Evolutionary conservation across 2,888 invertebrate species (phyloP).

Genomic region (Drosophila helvetica): DNA sequence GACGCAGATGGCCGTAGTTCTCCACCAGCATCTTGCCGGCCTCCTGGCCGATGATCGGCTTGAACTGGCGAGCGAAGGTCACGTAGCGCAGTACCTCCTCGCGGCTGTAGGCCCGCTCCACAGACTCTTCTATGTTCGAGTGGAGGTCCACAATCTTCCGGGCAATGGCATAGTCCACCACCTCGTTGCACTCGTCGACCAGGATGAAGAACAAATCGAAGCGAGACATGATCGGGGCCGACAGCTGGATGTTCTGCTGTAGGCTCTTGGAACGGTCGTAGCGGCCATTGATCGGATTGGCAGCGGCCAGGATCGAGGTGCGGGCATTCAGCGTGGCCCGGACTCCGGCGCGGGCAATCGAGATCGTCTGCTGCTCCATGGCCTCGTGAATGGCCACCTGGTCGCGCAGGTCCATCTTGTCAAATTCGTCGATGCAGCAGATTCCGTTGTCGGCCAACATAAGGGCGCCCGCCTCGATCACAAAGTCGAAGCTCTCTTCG

Average conservation of each 20-base stretch:
- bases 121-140: slow-evolving; percentile 91
- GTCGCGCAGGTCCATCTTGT: slow-evolving; percentile 99
- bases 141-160: slow-evolving; percentile 97
- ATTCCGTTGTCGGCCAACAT: slow-evolving; percentile 99
- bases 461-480: slow-evolving; percentile 99
- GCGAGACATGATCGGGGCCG: slow-evolving; percentile 99
- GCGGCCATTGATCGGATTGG: slow-evolving; percentile 98
- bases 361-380: slow-evolving; percentile 99
- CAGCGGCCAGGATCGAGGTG: slow-evolving; percentile 98
- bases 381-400: slow-evolving; percentile 99
- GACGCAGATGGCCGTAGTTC: slow-evolving; percentile 93
- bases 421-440: slow-evolving; percentile 99
- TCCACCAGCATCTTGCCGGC: slow-evolving; percentile 93
- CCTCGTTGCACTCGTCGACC: slow-evolving; percentile 97
- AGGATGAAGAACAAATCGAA: slow-evolving; percentile 99
- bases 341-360: slow-evolving; percentile 98
- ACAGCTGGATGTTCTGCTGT: slow-evolving; percentile 96
- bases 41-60: slow-evolving; percentile 93
- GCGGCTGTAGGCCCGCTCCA: slow-evolving; percentile 92
- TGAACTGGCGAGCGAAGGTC: slow-evolving; percentile 97
- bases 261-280: slow-evolving; percentile 97
- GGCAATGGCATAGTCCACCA: slow-evolving; percentile 98
- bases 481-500: slow-evolving; percentile 99
- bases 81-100: slow-evolving; percentile 97
- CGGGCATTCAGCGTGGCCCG: slow-evolving; percentile 98